phyloP scores from a whole-genome alignment of 2,113 vertebrate species.

The Canis aureus region DNA sequence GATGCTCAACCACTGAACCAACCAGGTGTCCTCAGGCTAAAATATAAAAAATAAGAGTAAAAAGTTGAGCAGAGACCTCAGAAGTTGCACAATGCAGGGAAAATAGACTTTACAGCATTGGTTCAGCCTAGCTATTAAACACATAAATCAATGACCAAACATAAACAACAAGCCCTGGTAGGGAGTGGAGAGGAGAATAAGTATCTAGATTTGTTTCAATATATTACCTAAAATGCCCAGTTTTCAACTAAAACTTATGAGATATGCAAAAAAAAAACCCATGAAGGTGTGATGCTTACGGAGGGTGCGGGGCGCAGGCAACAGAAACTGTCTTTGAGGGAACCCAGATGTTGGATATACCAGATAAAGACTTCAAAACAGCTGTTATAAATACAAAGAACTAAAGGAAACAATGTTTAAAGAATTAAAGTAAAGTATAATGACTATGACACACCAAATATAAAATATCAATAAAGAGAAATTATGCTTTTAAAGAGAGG shows the following conservation, averaged over 20 bases:
- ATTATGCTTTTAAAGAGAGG: not conserved
- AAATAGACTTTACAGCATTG: not conserved
- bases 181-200: not conserved
- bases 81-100: not conserved
- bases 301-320: not conserved
- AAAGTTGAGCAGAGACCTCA: not conserved
- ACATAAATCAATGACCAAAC: not conserved
- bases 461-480: constrained; percentile 31
- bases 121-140: not conserved
- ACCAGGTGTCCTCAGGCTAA: not conserved
- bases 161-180: not conserved
- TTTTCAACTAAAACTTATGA: constrained; percentile 34
- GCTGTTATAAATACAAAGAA: not conserved
- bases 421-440: not conserved
- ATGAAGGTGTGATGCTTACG: not conserved
- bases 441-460: not conserved
- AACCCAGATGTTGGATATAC: not conserved
- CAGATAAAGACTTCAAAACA: constrained; percentile 14
- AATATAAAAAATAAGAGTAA: not conserved
- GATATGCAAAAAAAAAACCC: not conserved
- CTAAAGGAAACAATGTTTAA: not conserved
- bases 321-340: not conserved
- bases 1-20: too few relatives aligned
- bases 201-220: not conserved
- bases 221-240: not conserved